phyloP scores from a whole-genome alignment of 2,888 invertebrate genomes.

The Ormyrus rosae region DNA sequence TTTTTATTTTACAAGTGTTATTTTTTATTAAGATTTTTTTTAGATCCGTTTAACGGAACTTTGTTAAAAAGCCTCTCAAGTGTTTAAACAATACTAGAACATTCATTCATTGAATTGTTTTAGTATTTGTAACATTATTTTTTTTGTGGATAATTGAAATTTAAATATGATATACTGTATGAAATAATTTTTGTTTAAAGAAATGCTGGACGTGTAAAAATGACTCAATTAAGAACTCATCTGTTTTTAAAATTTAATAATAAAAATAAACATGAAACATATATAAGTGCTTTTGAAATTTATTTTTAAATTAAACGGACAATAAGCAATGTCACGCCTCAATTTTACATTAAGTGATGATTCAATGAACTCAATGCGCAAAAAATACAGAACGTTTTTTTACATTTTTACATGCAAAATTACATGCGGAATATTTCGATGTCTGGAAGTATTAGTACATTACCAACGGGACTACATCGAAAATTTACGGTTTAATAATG shows the following conservation, averaged over 20 bases:
- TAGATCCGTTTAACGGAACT: no score
- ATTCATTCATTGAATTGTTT: no score
- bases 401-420: no score
- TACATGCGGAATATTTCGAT: not conserved
- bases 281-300: not conserved
- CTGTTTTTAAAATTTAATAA: constrained; percentile 25
- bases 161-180: not conserved
- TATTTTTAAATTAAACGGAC: constrained; percentile 6
- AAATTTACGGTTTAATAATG: constrained; percentile 23
- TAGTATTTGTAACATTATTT: no score
- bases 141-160: no score
- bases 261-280: constrained; percentile 16
- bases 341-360: constrained; percentile 42
- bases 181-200: constrained; percentile 1
- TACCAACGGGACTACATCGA: constrained; percentile 7
- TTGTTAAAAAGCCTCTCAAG: no score
- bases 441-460: not conserved
- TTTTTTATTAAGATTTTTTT: no score
- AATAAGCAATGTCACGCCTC: constrained; percentile 40
- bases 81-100: no score
- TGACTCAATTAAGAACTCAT: not conserved
- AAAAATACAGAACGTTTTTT: not conserved
- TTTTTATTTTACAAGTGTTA: no score
- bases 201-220: no score
- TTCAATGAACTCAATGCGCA: constrained; percentile 6